These are phyloP conservation scores for Coecobrya sp. DNA, from an alignment of 2,888 invertebrate genomes.

Conservation along the genomic window DNA sequence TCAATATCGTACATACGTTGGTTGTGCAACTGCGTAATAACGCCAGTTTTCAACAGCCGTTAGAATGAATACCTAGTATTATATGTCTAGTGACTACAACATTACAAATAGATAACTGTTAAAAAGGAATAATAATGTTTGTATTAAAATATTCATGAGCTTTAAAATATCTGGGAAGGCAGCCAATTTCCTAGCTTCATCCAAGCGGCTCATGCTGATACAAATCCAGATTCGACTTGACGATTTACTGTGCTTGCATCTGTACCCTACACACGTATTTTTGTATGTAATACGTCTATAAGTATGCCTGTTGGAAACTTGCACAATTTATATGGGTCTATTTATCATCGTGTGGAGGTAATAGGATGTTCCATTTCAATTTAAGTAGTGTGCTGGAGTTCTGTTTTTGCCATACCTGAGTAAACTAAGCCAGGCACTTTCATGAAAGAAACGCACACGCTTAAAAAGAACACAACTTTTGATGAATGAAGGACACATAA, in stretches of 20 bases:
- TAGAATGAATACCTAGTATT: not conserved
- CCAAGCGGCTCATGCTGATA: not conserved
- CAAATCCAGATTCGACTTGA: not conserved
- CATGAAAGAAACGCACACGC: too few relatives aligned
- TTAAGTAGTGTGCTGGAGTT: not conserved
- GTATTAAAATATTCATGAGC: slow-evolving; percentile 67
- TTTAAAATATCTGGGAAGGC: slow-evolving; percentile 63
- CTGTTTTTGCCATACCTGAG: not conserved
- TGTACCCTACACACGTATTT: too few relatives aligned
- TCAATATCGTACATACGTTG: not conserved
- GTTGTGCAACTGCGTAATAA: not conserved
- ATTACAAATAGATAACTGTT: slow-evolving; percentile 6
- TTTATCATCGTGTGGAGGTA: not conserved
- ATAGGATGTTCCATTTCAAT: too few relatives aligned
- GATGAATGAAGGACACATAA: not conserved
- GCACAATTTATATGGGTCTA: not conserved
- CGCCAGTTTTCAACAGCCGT: not conserved
- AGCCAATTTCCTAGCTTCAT: slow-evolving; percentile 31
- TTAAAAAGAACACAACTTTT: not conserved
- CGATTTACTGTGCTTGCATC: not conserved
- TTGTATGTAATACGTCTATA: too few relatives aligned
- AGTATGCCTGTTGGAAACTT: not conserved
- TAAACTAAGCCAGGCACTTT: too few relatives aligned
- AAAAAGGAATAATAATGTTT: slow-evolving; percentile 39
- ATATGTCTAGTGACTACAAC: not conserved